phyloP scores from a whole-genome alignment of 2,797 vertebrate species.

The Cyclopterus lumpus region DNA sequence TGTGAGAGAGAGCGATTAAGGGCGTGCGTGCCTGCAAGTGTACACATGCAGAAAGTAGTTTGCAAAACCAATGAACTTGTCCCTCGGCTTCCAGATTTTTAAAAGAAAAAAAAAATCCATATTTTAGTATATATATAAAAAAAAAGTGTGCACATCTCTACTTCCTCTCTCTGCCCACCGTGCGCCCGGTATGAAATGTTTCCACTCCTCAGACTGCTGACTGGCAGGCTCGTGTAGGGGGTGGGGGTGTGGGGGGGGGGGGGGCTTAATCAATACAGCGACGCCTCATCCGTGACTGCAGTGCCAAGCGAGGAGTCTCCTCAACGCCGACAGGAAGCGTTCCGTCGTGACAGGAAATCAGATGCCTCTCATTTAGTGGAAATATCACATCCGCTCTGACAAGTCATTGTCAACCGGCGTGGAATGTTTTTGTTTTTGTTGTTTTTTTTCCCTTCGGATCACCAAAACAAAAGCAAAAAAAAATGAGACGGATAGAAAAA shows the following conservation, averaged over 20 bases:
- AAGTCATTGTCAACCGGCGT: not conserved
- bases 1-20: too few relatives aligned
- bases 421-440: too few relatives aligned
- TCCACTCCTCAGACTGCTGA: conserved; percentile 51
- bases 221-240: conserved; percentile 33
- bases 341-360: conserved; percentile 11
- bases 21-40: too few relatives aligned
- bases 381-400: not conserved
- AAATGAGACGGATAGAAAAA: not conserved
- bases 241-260: too few relatives aligned
- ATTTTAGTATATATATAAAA: too few relatives aligned
- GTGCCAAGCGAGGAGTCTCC: conserved; percentile 9
- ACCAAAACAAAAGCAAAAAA: not conserved
- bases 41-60: too few relatives aligned
- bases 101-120: too few relatives aligned
- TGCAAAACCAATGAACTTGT: too few relatives aligned
- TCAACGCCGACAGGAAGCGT: conserved; percentile 18
- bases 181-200: conserved; percentile 37
- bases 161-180: conserved; percentile 28
- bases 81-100: too few relatives aligned
- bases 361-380: not conserved
- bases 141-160: conserved; percentile 13
- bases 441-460: not conserved
- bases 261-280: conserved; percentile 53
- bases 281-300: conserved; percentile 47